phyloP scores from a whole-genome alignment of 2,888 invertebrate species.

The Aphidius colemani region DNA sequence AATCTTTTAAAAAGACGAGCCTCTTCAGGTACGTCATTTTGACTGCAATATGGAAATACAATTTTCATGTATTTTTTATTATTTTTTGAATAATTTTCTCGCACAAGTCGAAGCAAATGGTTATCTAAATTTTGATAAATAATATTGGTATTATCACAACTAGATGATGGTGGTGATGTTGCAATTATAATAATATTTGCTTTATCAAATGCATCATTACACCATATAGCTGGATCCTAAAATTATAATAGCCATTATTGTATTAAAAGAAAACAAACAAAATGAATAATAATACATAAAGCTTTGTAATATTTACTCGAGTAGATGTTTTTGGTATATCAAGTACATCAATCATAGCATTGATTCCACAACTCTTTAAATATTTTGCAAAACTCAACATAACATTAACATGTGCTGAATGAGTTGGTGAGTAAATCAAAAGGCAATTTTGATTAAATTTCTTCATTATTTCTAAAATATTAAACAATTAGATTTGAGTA shows the following conservation, averaged over 20 bases:
- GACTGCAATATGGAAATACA: constrained; percentile 53
- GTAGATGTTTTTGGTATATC: constrained; percentile 47
- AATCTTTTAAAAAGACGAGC: constrained; percentile 48
- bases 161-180: constrained; percentile 43
- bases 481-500: constrained; percentile 4
- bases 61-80: constrained; percentile 50
- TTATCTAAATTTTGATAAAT: constrained; percentile 50
- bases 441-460: constrained; percentile 49
- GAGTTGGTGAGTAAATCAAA: constrained; percentile 53
- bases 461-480: constrained; percentile 37
- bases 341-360: constrained; percentile 53
- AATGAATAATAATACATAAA: background rate
- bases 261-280: constrained; percentile 7
- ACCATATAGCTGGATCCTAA: constrained; percentile 55
- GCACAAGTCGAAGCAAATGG: constrained; percentile 46
- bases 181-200: constrained; percentile 51
- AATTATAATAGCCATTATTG: constrained; percentile 6
- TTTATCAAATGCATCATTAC: constrained; percentile 47
- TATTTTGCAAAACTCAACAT: constrained; percentile 52
- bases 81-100: constrained; percentile 45
- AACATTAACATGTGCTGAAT: constrained; percentile 48
- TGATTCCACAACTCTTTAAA: constrained; percentile 49
- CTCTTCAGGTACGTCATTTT: constrained; percentile 51
- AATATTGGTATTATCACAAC: constrained; percentile 3
- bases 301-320: constrained; percentile 43